Evolutionary conservation across 2,113 vertebrate genomes (phyloP).

Genomic region (Buteo buteo): DNA sequence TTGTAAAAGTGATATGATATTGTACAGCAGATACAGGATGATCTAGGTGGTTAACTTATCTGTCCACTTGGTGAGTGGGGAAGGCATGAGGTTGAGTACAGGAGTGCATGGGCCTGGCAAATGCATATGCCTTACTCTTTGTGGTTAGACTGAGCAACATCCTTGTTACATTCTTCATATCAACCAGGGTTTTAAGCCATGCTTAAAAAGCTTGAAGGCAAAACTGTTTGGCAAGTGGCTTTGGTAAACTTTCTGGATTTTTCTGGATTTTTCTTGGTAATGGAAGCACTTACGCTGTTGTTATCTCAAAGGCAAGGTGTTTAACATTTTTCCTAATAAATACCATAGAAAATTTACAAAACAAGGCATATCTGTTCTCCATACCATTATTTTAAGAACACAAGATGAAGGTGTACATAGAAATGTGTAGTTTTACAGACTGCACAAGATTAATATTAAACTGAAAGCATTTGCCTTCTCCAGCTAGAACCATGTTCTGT

Average conservation of each 20-base stretch:
- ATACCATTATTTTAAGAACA: slow-evolving; percentile 54
- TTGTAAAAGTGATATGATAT: slow-evolving; percentile 54
- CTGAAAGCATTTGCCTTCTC: slow-evolving; percentile 69
- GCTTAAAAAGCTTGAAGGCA: slow-evolving; percentile 63
- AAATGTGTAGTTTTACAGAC: slow-evolving; percentile 28
- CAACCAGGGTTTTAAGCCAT: slow-evolving; percentile 27
- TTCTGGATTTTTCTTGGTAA: slow-evolving; percentile 22
- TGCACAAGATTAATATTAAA: slow-evolving; percentile 1
- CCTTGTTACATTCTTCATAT: slow-evolving; percentile 39
- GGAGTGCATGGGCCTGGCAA: not conserved
- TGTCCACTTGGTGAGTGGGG: not conserved
- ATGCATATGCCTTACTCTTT: not conserved
- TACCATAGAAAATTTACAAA: slow-evolving; percentile 77
- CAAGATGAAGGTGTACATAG: slow-evolving; percentile 56
- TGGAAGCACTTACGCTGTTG: slow-evolving; percentile 72
- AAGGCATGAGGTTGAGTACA: not conserved
- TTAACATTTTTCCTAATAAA: slow-evolving; percentile 75
- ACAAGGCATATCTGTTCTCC: slow-evolving; percentile 71
- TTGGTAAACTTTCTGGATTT: slow-evolving; percentile 71
- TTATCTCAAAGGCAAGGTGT: slow-evolving; percentile 74
- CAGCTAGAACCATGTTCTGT: slow-evolving; percentile 36
- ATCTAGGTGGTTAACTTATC: not conserved
- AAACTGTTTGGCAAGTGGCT: slow-evolving; percentile 80
- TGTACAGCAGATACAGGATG: slow-evolving; percentile 73
- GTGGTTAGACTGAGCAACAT: slow-evolving; percentile 33